Conservation (phyloP, 2,797 vertebrate genomes). For the Anabas testudineus region DNA sequence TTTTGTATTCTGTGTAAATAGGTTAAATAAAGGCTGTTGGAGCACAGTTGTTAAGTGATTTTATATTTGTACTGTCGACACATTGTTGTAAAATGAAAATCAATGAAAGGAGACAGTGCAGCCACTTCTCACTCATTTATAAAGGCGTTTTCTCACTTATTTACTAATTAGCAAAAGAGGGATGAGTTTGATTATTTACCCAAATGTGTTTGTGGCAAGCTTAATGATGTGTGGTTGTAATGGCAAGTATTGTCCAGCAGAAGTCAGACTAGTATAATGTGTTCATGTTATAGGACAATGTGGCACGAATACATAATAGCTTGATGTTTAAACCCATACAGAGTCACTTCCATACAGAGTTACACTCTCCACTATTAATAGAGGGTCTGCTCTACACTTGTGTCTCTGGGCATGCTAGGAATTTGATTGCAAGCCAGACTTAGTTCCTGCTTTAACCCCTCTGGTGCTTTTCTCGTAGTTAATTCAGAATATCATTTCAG, state of each 20-base stretch:
- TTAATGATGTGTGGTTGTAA: slow-evolving; percentile 49
- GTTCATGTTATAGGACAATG: slow-evolving; percentile 28
- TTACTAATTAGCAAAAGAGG: not conserved
- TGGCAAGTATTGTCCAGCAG: slow-evolving; percentile 76
- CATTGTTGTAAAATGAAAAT: not conserved
- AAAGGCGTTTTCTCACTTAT: slow-evolving; percentile 1
- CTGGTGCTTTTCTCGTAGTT: slow-evolving; percentile 58
- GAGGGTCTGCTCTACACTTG: slow-evolving; percentile 12
- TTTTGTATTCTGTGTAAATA: slow-evolving; percentile 88
- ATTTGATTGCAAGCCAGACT: slow-evolving; percentile 47
- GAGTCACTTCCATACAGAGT: not conserved
- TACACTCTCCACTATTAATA: slow-evolving; percentile 10
- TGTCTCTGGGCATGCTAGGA: slow-evolving; percentile 34
- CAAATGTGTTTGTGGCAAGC: not conserved
- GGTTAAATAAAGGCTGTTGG: slow-evolving; percentile 75
- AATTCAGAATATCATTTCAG: slow-evolving; percentile 60
- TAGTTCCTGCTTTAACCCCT: slow-evolving; percentile 48
- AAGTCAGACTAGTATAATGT: slow-evolving; percentile 77
- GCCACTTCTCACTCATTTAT: not conserved
- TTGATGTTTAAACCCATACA: slow-evolving; percentile 19
- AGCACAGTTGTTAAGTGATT: slow-evolving; percentile 19
- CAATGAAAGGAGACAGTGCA: not conserved
- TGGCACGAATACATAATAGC: slow-evolving; percentile 15
- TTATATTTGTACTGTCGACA: not conserved
- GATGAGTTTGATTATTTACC: not conserved